Evolutionary conservation across 2,888 invertebrate species (phyloP), one percentile per base, ranked within the genome.

Genomic region (Beris chalybata): DNA sequence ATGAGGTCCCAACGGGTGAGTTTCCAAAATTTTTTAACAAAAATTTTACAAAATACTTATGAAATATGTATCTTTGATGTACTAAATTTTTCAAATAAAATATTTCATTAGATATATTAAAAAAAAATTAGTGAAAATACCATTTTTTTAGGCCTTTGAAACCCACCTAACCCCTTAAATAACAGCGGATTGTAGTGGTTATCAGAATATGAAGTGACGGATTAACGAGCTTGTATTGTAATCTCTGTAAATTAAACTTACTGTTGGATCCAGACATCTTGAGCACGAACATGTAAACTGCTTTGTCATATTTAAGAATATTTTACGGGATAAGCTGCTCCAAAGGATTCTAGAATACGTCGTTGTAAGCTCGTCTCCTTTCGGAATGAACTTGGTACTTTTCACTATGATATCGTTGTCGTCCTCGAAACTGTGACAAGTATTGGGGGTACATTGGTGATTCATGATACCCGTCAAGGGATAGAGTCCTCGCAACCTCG

Each of bases 391-490:
- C 65, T 76, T 74, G 0, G 79, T 86, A 2, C 90, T 88, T 70
- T 87, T 83, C 29, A 90, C 80, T 13, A 86, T 84, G 63, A 90
- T 83, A 74, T 83, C 77, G 71, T 83, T 83, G 13, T 86, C 84
- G 45, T 86, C 83, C 64, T 85, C 85, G 48, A 87, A 88, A 67
- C 85, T 82, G 74, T 91, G 90, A 67, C 86, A 85, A 0, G 90
- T 89, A 75, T 91, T 91, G 43, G 90, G 86, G 57, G 82, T 85
- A 75, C 91, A 91, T 73, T 87, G 86, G 74, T 91, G 91, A 73
- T 89, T 85, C 82, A 90, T 84, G 81, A 90, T 85, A 29, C 88
- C 86, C 3, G 88, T 86, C 67, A 85, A 84, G 1, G 88, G 84
- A 76, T 89, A 91, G 71, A 91, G 80, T 65, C 86, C 88, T 57